Conservation (phyloP, 2,113 vertebrate species). For the Spilogale gracilis region DNA sequence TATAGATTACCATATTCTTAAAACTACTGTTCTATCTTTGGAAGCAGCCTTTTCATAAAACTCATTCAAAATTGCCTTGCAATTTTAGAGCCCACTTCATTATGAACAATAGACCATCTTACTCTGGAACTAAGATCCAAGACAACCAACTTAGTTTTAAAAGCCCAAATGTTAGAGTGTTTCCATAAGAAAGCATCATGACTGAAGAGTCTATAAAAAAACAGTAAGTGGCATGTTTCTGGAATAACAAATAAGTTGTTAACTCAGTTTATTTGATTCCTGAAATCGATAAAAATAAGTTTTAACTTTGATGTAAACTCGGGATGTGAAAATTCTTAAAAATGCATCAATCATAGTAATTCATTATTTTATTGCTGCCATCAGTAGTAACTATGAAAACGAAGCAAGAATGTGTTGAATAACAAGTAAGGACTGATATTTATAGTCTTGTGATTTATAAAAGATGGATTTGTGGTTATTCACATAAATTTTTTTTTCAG, state of each 20-base stretch:
- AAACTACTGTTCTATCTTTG: not conserved
- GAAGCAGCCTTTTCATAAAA: constrained; percentile 24
- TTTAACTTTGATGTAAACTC: constrained; percentile 21
- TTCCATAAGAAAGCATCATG: constrained; percentile 43
- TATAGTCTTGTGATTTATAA: not conserved
- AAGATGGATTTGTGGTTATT: constrained; percentile 30
- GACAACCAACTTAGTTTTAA: constrained; percentile 59
- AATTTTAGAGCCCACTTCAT: constrained; percentile 25
- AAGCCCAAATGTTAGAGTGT: constrained; percentile 31
- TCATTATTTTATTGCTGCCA: not conserved
- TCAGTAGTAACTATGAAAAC: constrained; percentile 32
- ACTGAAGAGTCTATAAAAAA: constrained; percentile 9
- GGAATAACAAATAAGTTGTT: constrained; percentile 33
- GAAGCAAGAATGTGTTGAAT: not conserved
- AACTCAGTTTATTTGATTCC: constrained; percentile 52
- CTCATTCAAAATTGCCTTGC: constrained; percentile 5
- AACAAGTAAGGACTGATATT: not conserved
- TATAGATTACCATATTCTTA: constrained; percentile 3
- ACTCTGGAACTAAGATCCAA: not conserved
- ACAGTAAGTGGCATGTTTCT: not conserved
- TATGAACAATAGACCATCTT: constrained; percentile 33
- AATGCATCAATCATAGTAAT: not conserved
- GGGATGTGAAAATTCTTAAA: not conserved
- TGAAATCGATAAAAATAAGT: constrained; percentile 7
- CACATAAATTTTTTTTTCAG: constrained; percentile 49